A percentile compares a stretch with the other conserved stretches of the same genome.
Conservation (phyloP, 2,113 vertebrate genomes). For the Cepphus grylle region DNA sequence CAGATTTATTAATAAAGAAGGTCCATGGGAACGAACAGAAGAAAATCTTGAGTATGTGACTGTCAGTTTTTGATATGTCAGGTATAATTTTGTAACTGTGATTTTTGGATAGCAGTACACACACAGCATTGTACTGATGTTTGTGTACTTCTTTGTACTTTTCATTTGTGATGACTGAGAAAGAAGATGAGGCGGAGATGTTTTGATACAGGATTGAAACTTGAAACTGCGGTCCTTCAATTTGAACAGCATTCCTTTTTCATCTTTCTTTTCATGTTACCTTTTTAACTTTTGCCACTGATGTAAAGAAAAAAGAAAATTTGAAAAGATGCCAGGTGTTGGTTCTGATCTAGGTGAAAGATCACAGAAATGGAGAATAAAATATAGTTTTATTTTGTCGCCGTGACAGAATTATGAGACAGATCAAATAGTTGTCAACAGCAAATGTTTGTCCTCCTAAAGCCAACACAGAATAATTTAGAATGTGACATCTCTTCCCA, state of each 20-base stretch:
- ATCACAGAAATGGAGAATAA: slow-evolving; percentile 76
- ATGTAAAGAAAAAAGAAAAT: slow-evolving; percentile 78
- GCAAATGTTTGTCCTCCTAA: slow-evolving; percentile 75
- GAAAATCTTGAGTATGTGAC: slow-evolving; percentile 81
- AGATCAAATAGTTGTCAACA: slow-evolving; percentile 79
- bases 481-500: slow-evolving; percentile 28
- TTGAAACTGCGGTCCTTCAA: slow-evolving; percentile 83
- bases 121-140: slow-evolving; percentile 77
- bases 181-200: slow-evolving; percentile 78
- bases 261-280: slow-evolving; percentile 86
- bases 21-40: slow-evolving; percentile 84
- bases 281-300: slow-evolving; percentile 84
- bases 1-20: slow-evolving; percentile 99
- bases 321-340: slow-evolving; percentile 81
- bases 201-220: slow-evolving; percentile 84
- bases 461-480: slow-evolving; percentile 65
- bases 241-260: slow-evolving; percentile 83
- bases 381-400: slow-evolving; percentile 72
- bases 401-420: slow-evolving; percentile 63
- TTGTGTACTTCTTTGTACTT: slow-evolving; percentile 84
- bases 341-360: slow-evolving; percentile 81
- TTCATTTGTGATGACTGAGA: slow-evolving; percentile 79
- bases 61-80: slow-evolving; percentile 95
- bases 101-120: slow-evolving; percentile 89
- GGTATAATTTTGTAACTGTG: slow-evolving; percentile 93